Evolutionary conservation across 1,140 invertebrate species (phyloP), one percentile per base, ranked within the genome.

Genomic region (Odontomachus brunneus): DNA sequence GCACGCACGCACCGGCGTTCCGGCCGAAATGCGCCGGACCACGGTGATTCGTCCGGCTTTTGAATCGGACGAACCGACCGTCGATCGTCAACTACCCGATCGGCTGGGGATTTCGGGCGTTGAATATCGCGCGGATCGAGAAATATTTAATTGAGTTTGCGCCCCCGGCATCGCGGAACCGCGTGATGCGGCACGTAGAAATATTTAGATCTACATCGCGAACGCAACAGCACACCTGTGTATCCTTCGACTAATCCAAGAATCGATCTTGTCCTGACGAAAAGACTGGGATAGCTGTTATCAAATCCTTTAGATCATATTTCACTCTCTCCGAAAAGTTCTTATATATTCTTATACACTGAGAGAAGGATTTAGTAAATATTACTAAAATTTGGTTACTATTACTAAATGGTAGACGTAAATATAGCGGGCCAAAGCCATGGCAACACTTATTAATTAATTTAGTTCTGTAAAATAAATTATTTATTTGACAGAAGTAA

Each of bases 81-180:
- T 14, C 9, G 22, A 29, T 11, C 38, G 38, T 11, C 3, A 69
- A 44, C 67, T 55, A 67, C 5, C 67, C 12, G 44, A 65, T 53
- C 29, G 59, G 63, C 15, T 19, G n/a, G 15, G 49, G 49, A 76
- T 78, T 78, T 67, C 33, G 29, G 38, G 9, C 55, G 66, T 55
- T 53, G 48, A 78, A 57, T 67, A 38, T 4, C 63, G 14, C 55
- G 29, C 26, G 29, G 29, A 76, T 76, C 22, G 67, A 67, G 44
- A 22, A 53, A 51, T 22, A 78, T 78, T 67, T 69, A 78, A 78
- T 69, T 67, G 19, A 53, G 67, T 19, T 15, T 76, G n/a, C n/a
- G n/a, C 17, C 17, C 14, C 19, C n/a, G 24, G 29, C 11, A 38
- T n/a, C 67, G 22, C 24, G 3, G 15, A 14, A 19, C 5, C 22